Evolutionary conservation across 2,888 invertebrate genomes (phyloP).

Genomic region (Caenorhabditis becei): DNA sequence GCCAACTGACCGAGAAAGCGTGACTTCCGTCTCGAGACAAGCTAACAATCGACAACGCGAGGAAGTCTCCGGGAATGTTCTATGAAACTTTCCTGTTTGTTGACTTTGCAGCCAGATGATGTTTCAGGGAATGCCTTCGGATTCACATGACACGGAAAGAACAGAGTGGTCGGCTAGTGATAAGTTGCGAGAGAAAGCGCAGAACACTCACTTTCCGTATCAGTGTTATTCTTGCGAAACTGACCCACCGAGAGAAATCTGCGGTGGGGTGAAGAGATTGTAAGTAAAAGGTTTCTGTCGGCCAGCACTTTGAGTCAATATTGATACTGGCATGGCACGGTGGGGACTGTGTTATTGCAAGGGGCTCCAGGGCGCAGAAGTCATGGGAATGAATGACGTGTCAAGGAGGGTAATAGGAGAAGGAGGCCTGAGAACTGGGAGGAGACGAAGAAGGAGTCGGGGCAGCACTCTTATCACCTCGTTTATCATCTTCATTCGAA

Average conservation of each 20-base stretch:
- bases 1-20: slow-evolving; percentile 27
- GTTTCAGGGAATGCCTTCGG: slow-evolving; percentile 9
- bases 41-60: background rate
- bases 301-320: slow-evolving; percentile 38
- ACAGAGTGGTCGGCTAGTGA: background rate
- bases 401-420: slow-evolving; percentile 1
- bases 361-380: background rate
- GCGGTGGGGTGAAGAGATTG: slow-evolving; percentile 9
- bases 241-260: slow-evolving; percentile 1
- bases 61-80: slow-evolving; percentile 23
- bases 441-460: slow-evolving; percentile 7
- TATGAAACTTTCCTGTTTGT: slow-evolving; percentile 50
- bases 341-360: slow-evolving; percentile 22
- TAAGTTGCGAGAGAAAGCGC: background rate
- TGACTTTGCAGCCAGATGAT: slow-evolving; percentile 25
- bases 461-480: slow-evolving; percentile 12
- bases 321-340: slow-evolving; percentile 21
- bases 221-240: slow-evolving; percentile 7
- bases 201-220: slow-evolving; percentile 18
- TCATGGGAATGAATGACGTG: slow-evolving; percentile 16
- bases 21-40: slow-evolving; percentile 29
- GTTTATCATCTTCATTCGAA: background rate
- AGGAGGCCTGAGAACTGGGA: background rate
- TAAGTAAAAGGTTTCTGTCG: slow-evolving; percentile 36
- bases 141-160: slow-evolving; percentile 15